Percentiles rank a stretch among this genome's conserved stretches.
Conservation (phyloP, 1,140 invertebrate genomes). For the Hermatobates lingyangjiaoensis region DNA sequence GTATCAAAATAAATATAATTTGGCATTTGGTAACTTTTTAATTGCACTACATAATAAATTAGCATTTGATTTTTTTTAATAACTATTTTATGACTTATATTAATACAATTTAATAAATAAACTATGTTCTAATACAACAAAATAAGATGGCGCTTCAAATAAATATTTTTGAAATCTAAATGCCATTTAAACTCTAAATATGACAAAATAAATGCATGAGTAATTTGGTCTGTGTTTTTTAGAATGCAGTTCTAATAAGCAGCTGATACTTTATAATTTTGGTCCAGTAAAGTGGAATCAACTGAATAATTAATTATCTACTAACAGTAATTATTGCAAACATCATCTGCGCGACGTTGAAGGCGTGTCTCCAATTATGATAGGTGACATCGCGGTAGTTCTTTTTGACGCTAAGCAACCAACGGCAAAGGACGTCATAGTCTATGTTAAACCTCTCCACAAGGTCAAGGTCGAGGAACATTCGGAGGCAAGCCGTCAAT, state of each 20-base stretch:
- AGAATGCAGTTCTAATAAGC: constrained; percentile 1
- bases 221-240: neutral
- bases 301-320: constrained; percentile 12
- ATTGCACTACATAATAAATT: too few species aligned
- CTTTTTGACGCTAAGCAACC: constrained; percentile 87
- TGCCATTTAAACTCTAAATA: too few species aligned
- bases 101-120: too few species aligned
- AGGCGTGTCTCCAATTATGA: constrained; percentile 92
- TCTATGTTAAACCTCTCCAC: constrained; percentile 80
- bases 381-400: constrained; percentile 93
- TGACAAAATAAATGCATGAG: too few species aligned
- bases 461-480: constrained; percentile 81
- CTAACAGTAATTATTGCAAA: constrained; percentile 76
- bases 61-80: too few species aligned
- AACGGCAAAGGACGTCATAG: constrained; percentile 70
- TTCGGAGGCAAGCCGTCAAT: constrained; percentile 65
- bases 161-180: too few species aligned
- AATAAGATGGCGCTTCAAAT: too few species aligned
- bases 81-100: too few species aligned
- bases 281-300: neutral
- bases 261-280: neutral
- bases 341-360: constrained; percentile 94
- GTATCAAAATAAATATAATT: too few species aligned
- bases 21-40: too few species aligned
- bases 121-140: too few species aligned